phyloP scores from a whole-genome alignment of 2,113 vertebrate species.

The western clawed frog (Xenopus tropicalis) region UCB_Xtro_10.0 CM004446.2:53338501-53339000 shows the following conservation, averaged over 20 bases:
- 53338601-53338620: slow-evolving; percentile 72
- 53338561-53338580: slow-evolving; percentile 62
- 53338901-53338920: neutral
- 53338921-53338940: neutral
- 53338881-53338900: neutral
- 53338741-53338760: slow-evolving; percentile 50
- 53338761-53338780: slow-evolving; percentile 52
- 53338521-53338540: slow-evolving; percentile 66
- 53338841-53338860: slow-evolving; percentile 18
- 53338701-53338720: slow-evolving; percentile 63
- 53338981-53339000: neutral
- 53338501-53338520: slow-evolving; percentile 63
- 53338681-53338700: slow-evolving; percentile 77
- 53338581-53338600: slow-evolving; percentile 82
- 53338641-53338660: slow-evolving; percentile 78
- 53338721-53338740: slow-evolving; percentile 54
- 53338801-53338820: slow-evolving; percentile 9
- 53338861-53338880: slow-evolving; percentile 8
- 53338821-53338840: slow-evolving; percentile 25
- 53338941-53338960: neutral
- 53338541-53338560: slow-evolving; percentile 70
- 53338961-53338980: neutral
- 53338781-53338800: slow-evolving; percentile 50
- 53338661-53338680: slow-evolving; percentile 66
- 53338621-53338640: slow-evolving; percentile 68